Evolutionary conservation across 2,797 vertebrate species (phyloP), one percentile per base, ranked within the genome.

Genomic region (Alca torda): DNA sequence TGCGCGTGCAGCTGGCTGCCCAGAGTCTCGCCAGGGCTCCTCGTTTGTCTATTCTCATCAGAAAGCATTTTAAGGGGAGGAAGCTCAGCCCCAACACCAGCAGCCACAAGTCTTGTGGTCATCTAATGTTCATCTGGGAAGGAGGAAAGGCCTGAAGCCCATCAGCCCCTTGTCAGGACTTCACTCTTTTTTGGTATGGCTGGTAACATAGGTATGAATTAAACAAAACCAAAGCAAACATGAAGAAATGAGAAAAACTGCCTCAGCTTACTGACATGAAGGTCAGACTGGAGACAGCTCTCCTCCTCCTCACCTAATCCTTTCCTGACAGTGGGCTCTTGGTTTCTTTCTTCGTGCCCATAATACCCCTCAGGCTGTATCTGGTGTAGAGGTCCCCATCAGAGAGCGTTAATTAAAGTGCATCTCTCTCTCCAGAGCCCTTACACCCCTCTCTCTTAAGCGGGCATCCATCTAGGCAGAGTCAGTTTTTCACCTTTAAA

Each of bases 121-220:
- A 15, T 65, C 37, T 53, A 0, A 51, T 4, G 16, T 11, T 72
- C 53, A 41, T 18, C 5, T 41, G 57, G 8, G 59, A 87, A 73
- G 20, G 10, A 54, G 0, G 1, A 37, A 59, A 24, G 2, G 10
- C 51, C 67, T 0, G 0, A 67, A 84, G 21, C 9, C 37, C 9
- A 1, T 56, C n/a, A 80, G 0, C 17, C 7, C 30, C 35, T 73
- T 4, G 4, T 4, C 17, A 85, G 67, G 23, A 51, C 23, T 59
- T 12, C 4, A 26, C 11, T 11, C 11, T 53, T 28, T 33, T 28
- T 50, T 74, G 5, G 3, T 56, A 9, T 9, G 3, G 24, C 68
- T 87, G 41, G 48, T 50, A 24, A 28, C 24, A 6, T 10, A 45
- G 39, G 16, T 64, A 17, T 28, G 57, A 57, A 83, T 50, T 16